These are phyloP conservation scores for Bombyx huttoni DNA, from an alignment of 2,888 invertebrate genomes.

Conservation along the genomic window DNA sequence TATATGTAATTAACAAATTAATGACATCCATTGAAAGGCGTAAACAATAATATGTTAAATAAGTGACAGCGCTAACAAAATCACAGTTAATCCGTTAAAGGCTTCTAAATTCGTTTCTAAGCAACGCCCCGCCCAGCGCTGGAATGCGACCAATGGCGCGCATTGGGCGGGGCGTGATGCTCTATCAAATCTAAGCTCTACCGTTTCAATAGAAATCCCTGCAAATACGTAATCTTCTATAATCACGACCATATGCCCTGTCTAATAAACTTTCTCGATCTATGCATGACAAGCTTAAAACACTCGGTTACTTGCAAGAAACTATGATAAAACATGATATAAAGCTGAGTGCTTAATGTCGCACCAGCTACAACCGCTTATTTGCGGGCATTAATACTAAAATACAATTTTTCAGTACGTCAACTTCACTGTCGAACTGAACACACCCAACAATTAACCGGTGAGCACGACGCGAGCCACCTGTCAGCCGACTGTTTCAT, in stretches of 20 bases:
- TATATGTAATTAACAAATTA: not conserved
- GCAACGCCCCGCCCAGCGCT: slow-evolving; percentile 58
- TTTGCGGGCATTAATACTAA: slow-evolving; percentile 62
- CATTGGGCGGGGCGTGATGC: slow-evolving; percentile 48
- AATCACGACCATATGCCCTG: slow-evolving; percentile 5
- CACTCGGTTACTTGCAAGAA: slow-evolving; percentile 20
- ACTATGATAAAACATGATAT: slow-evolving; percentile 32
- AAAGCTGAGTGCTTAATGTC: slow-evolving; percentile 43
- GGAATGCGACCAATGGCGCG: slow-evolving; percentile 50
- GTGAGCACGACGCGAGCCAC: slow-evolving; percentile 59
- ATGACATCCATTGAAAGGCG: not conserved
- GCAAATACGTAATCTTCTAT: no score
- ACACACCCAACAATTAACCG: slow-evolving; percentile 56
- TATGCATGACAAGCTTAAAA: slow-evolving; percentile 2
- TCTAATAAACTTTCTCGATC: not conserved
- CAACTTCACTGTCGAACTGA: slow-evolving; percentile 40
- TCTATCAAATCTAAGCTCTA: slow-evolving; percentile 47
- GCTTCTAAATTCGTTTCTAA: slow-evolving; percentile 61
- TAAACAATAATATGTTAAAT: not conserved
- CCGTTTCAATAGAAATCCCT: slow-evolving; percentile 5
- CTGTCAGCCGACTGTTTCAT: slow-evolving; percentile 66
- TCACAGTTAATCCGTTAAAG: slow-evolving; percentile 61
- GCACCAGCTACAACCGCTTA: slow-evolving; percentile 48
- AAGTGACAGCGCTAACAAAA: not conserved
- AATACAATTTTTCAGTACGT: slow-evolving; percentile 59